A percentile compares a stretch with the other conserved stretches of the same genome.
These are phyloP conservation scores for Pyxicephalus adspersus DNA, from an alignment of 2,113 vertebrate genomes.

Conservation along the genomic window DNA sequence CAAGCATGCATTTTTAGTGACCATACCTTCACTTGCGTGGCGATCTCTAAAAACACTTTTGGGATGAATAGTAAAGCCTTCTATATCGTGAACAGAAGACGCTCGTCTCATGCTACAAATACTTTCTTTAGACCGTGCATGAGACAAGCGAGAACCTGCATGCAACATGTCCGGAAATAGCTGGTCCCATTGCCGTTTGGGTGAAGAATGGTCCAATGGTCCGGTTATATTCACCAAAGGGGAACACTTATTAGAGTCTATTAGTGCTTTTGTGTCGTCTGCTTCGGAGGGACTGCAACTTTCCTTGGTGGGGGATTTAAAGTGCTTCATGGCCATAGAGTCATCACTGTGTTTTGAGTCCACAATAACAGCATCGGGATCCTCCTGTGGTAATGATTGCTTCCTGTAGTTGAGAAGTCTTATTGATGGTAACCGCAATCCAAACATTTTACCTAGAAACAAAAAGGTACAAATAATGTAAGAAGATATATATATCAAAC, in stretches of 20 bases:
- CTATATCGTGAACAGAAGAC: slow-evolving; percentile 95
- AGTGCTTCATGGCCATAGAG: slow-evolving; percentile 87
- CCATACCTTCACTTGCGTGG: slow-evolving; percentile 89
- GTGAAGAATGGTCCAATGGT: slow-evolving; percentile 92
- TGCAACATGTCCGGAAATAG: slow-evolving; percentile 84
- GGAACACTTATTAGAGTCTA: slow-evolving; percentile 86
- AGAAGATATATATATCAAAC: no score
- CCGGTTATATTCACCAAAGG: slow-evolving; percentile 83
- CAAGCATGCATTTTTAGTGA: slow-evolving; percentile 19
- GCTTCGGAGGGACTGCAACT: slow-evolving; percentile 89
- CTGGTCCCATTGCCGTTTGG: slow-evolving; percentile 87
- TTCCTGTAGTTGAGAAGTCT: slow-evolving; percentile 90
- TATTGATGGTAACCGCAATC: slow-evolving; percentile 88
- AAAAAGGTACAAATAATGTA: slow-evolving; percentile 46
- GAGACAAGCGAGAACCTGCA: slow-evolving; percentile 83
- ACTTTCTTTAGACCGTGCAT: slow-evolving; percentile 89
- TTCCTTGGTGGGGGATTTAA: slow-evolving; percentile 91
- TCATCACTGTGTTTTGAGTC: slow-evolving; percentile 88
- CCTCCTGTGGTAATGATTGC: slow-evolving; percentile 94
- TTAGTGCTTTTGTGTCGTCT: slow-evolving; percentile 92
- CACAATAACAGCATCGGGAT: slow-evolving; percentile 92
- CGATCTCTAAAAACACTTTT: slow-evolving; percentile 88
- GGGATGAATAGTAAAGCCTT: slow-evolving; percentile 86
- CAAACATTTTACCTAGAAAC: slow-evolving; percentile 85
- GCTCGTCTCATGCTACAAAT: slow-evolving; percentile 91